A percentile compares a stretch with the other conserved stretches of the same genome.
Conservation (phyloP, 2,113 vertebrate genomes). For the Martes martes region DNA sequence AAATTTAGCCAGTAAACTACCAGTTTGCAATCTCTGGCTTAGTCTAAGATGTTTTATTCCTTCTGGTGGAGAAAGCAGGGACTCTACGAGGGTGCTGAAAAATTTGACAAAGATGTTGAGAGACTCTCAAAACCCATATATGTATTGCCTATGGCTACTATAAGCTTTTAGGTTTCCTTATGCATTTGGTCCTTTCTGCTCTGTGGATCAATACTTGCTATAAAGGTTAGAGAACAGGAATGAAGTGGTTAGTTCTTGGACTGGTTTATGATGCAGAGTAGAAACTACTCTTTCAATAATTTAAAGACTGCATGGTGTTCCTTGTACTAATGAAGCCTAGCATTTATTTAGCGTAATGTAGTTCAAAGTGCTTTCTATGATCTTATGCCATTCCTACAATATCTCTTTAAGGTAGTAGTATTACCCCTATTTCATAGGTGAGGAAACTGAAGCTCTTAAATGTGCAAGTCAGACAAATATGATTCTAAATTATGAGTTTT, state of each 20-base stretch:
- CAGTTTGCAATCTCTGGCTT: constrained; percentile 12
- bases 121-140: background rate
- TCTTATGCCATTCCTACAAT: background rate
- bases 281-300: background rate
- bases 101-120: background rate
- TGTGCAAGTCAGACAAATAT: background rate
- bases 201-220: background rate
- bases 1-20: background rate
- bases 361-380: background rate
- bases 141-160: background rate
- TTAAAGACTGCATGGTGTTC: background rate
- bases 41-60: background rate
- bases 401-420: background rate
- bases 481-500: background rate
- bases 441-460: background rate
- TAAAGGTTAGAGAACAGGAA: constrained; percentile 7
- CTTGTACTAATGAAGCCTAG: background rate
- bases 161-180: background rate
- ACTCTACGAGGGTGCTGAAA: background rate
- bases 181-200: constrained; percentile 27
- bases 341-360: background rate
- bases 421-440: background rate
- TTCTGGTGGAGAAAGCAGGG: background rate
- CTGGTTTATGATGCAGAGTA: constrained; percentile 30
- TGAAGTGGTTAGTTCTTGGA: background rate